Evolutionary conservation across 2,797 vertebrate genomes (phyloP), one percentile per base, ranked within the genome.

Genomic region (Apodemus agrarius): DNA sequence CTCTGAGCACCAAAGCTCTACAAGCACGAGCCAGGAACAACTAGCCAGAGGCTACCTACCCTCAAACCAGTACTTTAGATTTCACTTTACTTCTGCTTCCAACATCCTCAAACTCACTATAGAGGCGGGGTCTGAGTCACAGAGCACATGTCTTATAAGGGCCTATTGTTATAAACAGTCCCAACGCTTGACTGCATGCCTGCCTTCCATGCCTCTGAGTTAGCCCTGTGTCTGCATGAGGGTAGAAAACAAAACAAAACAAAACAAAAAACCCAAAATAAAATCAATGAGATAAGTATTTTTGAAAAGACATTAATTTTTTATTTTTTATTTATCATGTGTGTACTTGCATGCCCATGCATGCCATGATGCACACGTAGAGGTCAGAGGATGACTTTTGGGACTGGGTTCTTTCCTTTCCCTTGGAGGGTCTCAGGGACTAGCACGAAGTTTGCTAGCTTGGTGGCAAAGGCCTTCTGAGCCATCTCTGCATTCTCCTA

Each of bases 201-300:
- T 3, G 65, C 40, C 17, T 79, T 29, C 49, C 63, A 80, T n/a
- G 40, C 2, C 21, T 17, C 37, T 54, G 29, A 0, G 49, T 21
- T 37, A 4, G 12, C 2, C 6, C 16, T 17, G 54, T 17, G 3
- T 40, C 24, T 19, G 1, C 0, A 1, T 2, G 57, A 52, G 61
- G 67, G 65, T 14, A 12, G 9, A 6, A n/a, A n/a, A n/a, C n/a
- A n/a, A n/a, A n/a, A n/a, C n/a, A n/a, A n/a, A n/a, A n/a, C n/a
- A n/a, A n/a, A n/a, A n/a, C n/a, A n/a, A n/a, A n/a, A n/a, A n/a
- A n/a, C n/a, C n/a, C n/a, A n/a, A n/a, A n/a, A n/a, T n/a, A n/a
- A n/a, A n/a, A n/a, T n/a, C n/a, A n/a, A n/a, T n/a, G n/a, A 34
- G 10, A 49, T 49, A 63, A 34, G 4, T 67, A 49, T 13, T 65